phyloP scores from a whole-genome alignment of 2,888 invertebrate species.

The Chrysodeixis includens region DNA sequence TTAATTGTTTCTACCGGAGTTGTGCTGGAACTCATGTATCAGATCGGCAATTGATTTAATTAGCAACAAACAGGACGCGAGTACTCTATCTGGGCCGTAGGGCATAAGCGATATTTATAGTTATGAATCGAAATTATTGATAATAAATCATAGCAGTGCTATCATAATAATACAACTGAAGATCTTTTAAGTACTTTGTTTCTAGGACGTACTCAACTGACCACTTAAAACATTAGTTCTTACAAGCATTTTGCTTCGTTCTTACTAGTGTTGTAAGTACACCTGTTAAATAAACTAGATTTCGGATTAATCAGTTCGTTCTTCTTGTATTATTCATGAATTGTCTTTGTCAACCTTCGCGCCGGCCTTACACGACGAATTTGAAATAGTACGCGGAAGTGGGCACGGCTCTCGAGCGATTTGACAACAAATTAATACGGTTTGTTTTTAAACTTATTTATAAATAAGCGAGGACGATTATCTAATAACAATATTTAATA shows the following conservation, averaged over 20 bases:
- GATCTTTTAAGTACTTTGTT: slow-evolving; percentile 11
- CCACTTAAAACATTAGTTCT: background rate
- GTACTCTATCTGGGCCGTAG: background rate
- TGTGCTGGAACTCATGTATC: slow-evolving; percentile 1
- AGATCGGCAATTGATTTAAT: slow-evolving; percentile 4
- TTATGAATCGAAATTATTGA: background rate
- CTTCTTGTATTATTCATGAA: slow-evolving; percentile 30
- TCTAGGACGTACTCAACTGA: slow-evolving; percentile 4
- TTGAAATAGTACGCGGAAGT: slow-evolving; percentile 53
- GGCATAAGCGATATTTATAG: background rate
- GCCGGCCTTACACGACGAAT: slow-evolving; percentile 46
- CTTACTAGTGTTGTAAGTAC: background rate
- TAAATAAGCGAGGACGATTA: slow-evolving; percentile 53
- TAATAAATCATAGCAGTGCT: background rate
- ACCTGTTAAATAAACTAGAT: slow-evolving; percentile 24
- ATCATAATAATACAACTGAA: background rate
- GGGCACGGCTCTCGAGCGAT: slow-evolving; percentile 21
- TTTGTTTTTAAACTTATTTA: slow-evolving; percentile 52
- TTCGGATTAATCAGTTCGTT: slow-evolving; percentile 16
- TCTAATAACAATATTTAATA: slow-evolving; percentile 31
- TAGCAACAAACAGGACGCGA: background rate
- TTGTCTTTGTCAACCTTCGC: slow-evolving; percentile 46
- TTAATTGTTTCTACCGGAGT: slow-evolving; percentile 1
- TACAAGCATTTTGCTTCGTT: background rate
- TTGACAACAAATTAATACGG: slow-evolving; percentile 53